Base-by-base conservation (phyloP, 2,113 vertebrate genomes). In the Agelaius phoeniceus region DNA sequence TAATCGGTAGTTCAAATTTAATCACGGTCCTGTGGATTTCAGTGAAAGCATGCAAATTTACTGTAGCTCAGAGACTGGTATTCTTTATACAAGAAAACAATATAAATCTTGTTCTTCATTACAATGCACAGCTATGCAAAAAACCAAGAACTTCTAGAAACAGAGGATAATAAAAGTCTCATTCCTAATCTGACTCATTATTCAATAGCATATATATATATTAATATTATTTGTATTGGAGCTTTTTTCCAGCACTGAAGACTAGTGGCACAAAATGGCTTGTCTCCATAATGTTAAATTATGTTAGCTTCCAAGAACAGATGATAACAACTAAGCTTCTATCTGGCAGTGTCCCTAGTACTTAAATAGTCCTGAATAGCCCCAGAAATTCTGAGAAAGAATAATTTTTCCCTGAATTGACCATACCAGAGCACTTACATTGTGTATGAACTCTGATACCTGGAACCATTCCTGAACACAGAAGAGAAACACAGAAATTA, bases 1-100 rank as follows among this genome's bases (percentile, higher is more conserved):
- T 93, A 89, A 95, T 94, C 37, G 12, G 41, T 87, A 92, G 89
- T 72, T 97, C 87, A 95, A 91, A 89, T 97, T 91, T 94, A 94
- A 95, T 94, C 81, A 89, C 16, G 66, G 51, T 94, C 73, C 89
- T 85, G 69, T 79, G 69, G 78, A 96, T 94, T 95, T 94, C 87
- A 90, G 87, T 79, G 75, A 82, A 95, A 94, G 74, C 58, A 91
- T 90, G 78, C 67, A 94, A 88, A 95, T 95, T 93, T 87, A 87
- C 74, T 76, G 74, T 79, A 91, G 90, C 87, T 93, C n/a, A 91
- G 92, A 93, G 74, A 79, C 7, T 52, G 41, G 37, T 91, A 62
- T 90, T 85, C 84, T 78, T 95, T 91, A 65, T 59, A 84, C 49
- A 76, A 54, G 77, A 94, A 96, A 94, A 81, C 48, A 89, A 52